These are phyloP conservation scores for Metallyticus violacea DNA, from an alignment of 2,888 invertebrate species.

Conservation along the genomic window DNA sequence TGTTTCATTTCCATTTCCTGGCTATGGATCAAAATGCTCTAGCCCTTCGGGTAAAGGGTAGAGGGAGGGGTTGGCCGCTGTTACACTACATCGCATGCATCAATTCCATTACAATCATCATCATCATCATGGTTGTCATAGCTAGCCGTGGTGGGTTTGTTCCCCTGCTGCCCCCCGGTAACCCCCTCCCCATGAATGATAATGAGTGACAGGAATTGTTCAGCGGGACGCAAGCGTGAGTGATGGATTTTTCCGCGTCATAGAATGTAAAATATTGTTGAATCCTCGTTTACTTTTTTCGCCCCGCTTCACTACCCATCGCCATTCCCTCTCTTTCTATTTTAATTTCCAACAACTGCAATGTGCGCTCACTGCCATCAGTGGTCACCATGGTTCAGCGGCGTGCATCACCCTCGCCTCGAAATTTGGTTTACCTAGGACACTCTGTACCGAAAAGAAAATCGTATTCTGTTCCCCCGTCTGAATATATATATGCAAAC, in stretches of 20 bases:
- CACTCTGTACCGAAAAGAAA: too few relatives aligned
- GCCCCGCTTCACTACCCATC: not conserved
- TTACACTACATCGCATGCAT: slow-evolving; percentile 27
- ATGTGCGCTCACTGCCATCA: not conserved
- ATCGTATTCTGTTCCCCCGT: too few relatives aligned
- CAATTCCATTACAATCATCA: slow-evolving; percentile 25
- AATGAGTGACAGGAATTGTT: slow-evolving; percentile 19
- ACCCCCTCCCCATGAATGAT: not conserved
- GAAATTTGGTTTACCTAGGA: too few relatives aligned
- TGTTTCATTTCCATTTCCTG: slow-evolving; percentile 18
- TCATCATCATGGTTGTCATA: not conserved
- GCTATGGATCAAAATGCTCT: not conserved
- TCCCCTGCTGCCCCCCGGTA: not conserved
- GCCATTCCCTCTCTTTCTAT: not conserved
- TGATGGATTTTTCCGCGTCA: slow-evolving; percentile 26
- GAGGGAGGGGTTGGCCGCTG: not conserved
- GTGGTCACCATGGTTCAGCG: not conserved
- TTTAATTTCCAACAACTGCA: slow-evolving; percentile 5
- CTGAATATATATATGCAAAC: too few relatives aligned
- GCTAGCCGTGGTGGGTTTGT: not conserved
- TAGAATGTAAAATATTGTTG: slow-evolving; percentile 22
- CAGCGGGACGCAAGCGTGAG: slow-evolving; percentile 5
- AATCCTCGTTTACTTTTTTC: slow-evolving; percentile 4
- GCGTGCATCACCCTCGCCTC: not conserved
- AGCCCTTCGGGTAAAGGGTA: not conserved